These are phyloP conservation scores for Pseudococcus viburni DNA, from an alignment of 2,888 invertebrate genomes.

Conservation along the genomic window DNA sequence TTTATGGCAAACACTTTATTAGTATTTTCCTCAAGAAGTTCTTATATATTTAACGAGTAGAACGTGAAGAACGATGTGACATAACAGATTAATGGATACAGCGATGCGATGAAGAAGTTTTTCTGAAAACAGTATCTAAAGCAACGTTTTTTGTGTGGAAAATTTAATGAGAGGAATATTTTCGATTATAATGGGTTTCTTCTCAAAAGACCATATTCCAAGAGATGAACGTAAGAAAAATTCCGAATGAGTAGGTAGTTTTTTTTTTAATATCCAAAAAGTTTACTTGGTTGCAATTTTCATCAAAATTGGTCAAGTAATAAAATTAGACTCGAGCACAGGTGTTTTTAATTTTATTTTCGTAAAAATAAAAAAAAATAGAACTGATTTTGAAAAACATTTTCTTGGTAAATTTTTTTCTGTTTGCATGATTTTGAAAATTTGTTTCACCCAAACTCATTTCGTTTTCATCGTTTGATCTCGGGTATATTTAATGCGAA, in stretches of 20 bases:
- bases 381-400: no score
- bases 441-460: no score
- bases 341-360: no score
- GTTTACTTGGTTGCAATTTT: no score
- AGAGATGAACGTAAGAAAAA: neutral
- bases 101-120: conserved; percentile 6
- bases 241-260: neutral
- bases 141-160: neutral
- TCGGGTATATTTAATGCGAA: no score
- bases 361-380: no score
- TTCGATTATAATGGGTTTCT: neutral
- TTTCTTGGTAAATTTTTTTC: no score
- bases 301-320: no score
- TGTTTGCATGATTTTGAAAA: no score
- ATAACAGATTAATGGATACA: neutral
- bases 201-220: neutral
- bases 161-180: conserved; percentile 11
- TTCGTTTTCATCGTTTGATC: no score
- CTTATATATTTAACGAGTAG: neutral
- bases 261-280: no score
- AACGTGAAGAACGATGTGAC: conserved; percentile 17
- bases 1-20: conserved; percentile 1
- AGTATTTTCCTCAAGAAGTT: neutral
- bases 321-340: no score
- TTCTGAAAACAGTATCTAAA: neutral